Conservation (phyloP, 2,113 vertebrate genomes). For the Eptesicus fuscus region DNA sequence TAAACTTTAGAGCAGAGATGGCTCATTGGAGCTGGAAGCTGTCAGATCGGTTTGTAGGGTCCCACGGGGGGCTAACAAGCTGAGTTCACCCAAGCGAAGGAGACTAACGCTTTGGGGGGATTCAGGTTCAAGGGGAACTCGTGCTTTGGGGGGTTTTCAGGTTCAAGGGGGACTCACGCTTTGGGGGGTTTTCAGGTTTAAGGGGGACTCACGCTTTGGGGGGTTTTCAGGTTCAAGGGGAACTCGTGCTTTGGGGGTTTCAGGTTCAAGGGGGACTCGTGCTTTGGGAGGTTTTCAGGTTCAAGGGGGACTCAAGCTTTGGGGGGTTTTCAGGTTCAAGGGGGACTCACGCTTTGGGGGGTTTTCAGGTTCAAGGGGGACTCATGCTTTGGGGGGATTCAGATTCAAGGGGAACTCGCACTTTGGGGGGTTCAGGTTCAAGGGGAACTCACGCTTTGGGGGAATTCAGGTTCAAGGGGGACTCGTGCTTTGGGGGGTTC, state of each 20-base stretch:
- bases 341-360: neutral
- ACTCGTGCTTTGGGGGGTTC: neutral
- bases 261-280: slow-evolving; percentile 80
- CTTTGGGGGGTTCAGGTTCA: slow-evolving; percentile 76
- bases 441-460: neutral
- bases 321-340: slow-evolving; percentile 79
- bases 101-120: neutral
- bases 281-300: neutral
- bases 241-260: neutral
- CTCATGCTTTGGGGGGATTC: neutral
- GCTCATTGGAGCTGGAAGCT: neutral
- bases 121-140: slow-evolving; percentile 79
- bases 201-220: neutral
- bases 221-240: neutral
- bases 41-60: neutral
- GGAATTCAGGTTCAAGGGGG: slow-evolving; percentile 79
- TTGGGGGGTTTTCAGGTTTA: too few species aligned
- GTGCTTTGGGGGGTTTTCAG: slow-evolving; percentile 73
- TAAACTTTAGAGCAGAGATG: neutral
- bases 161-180: slow-evolving; percentile 59
- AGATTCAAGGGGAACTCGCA: slow-evolving; percentile 79
- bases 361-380: neutral
- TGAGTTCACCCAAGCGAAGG: neutral
- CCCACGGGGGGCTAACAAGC: neutral
- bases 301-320: neutral